These are phyloP conservation scores for Bimastos eiseni DNA, from an alignment of 2,888 invertebrate species.

Conservation along the genomic window DNA sequence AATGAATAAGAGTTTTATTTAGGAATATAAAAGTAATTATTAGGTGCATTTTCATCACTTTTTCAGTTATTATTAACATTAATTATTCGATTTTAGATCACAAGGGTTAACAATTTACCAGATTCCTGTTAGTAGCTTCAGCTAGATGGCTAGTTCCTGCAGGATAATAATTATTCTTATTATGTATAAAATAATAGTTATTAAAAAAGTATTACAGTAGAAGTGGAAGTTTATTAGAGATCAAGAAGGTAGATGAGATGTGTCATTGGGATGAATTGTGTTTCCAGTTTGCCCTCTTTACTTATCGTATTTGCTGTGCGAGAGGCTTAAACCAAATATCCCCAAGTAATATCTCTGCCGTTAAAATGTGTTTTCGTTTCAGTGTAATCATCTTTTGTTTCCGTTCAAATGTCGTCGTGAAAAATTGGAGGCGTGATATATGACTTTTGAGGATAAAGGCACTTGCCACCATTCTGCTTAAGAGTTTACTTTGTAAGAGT, in stretches of 20 bases:
- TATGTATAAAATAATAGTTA: not conserved
- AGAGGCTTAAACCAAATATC: not conserved
- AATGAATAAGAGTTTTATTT: no score
- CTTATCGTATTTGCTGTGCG: not conserved
- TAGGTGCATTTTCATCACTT: no score
- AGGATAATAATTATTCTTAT: no score
- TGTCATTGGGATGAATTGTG: not conserved
- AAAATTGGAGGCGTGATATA: not conserved
- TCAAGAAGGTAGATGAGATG: not conserved
- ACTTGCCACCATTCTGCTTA: not conserved
- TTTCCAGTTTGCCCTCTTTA: not conserved
- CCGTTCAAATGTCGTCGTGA: not conserved
- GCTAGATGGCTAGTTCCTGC: no score
- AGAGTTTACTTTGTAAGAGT: no score
- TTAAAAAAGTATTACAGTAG: not conserved
- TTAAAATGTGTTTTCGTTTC: not conserved
- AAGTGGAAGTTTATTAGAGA: not conserved
- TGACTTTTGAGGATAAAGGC: not conserved
- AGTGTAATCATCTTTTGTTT: not conserved
- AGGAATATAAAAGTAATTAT: no score
- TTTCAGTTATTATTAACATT: no score
- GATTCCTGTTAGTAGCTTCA: no score
- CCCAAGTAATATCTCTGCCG: not conserved
- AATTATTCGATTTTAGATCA: no score
- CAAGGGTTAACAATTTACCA: no score